Conservation (phyloP, 2,113 vertebrate species). For the Phrynosoma platyrhinos region DNA sequence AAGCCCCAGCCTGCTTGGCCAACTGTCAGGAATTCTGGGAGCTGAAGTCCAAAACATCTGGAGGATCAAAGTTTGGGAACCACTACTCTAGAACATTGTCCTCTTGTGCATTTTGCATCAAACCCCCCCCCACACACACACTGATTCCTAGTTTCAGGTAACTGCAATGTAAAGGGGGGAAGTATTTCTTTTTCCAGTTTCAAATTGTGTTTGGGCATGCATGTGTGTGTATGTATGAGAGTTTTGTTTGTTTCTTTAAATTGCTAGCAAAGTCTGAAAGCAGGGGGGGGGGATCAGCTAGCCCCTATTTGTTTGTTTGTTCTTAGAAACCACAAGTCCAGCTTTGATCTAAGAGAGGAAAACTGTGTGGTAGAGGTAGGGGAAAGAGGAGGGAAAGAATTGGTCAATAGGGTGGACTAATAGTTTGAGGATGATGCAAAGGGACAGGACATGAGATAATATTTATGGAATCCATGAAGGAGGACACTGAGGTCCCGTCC, state of each 20-base stretch:
- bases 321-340: slow-evolving; percentile 45
- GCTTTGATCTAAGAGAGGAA: slow-evolving; percentile 65
- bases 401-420: slow-evolving; percentile 61
- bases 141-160: slow-evolving; percentile 4
- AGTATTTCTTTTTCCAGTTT: slow-evolving; percentile 16
- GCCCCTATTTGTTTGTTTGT: slow-evolving; percentile 64
- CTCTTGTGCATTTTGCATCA: not conserved
- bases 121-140: no score
- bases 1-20: no score
- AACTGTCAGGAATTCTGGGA: no score
- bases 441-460: slow-evolving; percentile 15
- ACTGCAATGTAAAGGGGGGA: slow-evolving; percentile 14
- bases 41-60: no score
- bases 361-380: not conserved
- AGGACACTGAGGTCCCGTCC: not conserved
- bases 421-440: slow-evolving; percentile 54
- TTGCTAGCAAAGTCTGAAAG: slow-evolving; percentile 55
- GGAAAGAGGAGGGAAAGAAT: not conserved
- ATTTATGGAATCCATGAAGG: slow-evolving; percentile 32
- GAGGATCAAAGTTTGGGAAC: no score
- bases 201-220: not conserved
- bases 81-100: not conserved
- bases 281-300: slow-evolving; percentile 50
- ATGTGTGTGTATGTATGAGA: slow-evolving; percentile 31
- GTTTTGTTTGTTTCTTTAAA: slow-evolving; percentile 62